Evolutionary conservation across 64 coral and sea anemone species (phyloP).

Genomic region (Montipora sp.): DNA sequence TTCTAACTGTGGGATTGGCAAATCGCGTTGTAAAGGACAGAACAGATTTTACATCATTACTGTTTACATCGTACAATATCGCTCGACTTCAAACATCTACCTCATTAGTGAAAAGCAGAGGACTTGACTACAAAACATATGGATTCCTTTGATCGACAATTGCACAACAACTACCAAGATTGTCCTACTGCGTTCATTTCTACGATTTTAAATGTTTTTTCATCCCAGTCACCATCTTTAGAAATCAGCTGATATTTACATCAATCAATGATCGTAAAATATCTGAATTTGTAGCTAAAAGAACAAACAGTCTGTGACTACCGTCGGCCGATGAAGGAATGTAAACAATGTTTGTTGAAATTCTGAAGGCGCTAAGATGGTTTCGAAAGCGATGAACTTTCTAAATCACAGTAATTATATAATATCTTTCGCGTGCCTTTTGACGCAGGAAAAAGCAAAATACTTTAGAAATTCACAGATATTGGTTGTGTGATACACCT

Average conservation of each 20-base stretch:
- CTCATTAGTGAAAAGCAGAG: neutral
- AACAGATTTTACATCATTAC: neutral
- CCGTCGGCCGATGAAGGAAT: neutral
- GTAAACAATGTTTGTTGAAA: slow-evolving; percentile 22
- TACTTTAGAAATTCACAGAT: neutral
- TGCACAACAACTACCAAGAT: too few relatives aligned
- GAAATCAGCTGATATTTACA: neutral
- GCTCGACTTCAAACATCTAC: neutral
- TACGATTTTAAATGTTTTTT: neutral
- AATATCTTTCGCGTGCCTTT: neutral
- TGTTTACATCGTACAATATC: neutral
- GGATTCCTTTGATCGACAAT: too few relatives aligned
- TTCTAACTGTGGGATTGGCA: neutral
- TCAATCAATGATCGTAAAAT: neutral
- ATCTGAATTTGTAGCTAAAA: neutral
- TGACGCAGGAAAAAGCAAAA: neutral
- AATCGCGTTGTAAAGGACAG: neutral
- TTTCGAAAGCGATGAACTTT: neutral
- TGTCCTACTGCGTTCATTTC: too few relatives aligned
- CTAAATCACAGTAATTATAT: neutral
- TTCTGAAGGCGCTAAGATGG: neutral
- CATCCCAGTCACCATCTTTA: neutral
- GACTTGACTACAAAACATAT: too few relatives aligned
- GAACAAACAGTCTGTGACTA: neutral
- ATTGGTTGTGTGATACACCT: neutral